These are phyloP conservation scores for Phyllotreta striolata DNA, from an alignment of 2,888 invertebrate genomes.

Conservation along the genomic window DNA sequence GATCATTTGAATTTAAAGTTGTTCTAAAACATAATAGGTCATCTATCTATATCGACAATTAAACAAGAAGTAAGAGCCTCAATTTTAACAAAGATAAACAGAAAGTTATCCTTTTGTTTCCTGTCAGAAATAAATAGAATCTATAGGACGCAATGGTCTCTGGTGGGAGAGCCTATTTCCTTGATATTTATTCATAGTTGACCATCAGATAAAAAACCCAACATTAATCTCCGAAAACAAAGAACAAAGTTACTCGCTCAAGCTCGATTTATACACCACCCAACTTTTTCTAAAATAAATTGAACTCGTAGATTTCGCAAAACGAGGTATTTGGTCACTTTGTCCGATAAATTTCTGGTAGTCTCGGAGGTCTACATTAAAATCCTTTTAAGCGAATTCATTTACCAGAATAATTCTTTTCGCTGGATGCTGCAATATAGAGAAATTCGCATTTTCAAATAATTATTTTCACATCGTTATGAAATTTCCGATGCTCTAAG, in stretches of 20 bases:
- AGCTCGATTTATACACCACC: constrained; percentile 8
- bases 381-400: too few relatives aligned
- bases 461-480: too few relatives aligned
- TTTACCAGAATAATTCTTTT: too few relatives aligned
- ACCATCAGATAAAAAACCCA: constrained; percentile 21
- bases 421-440: too few relatives aligned
- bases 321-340: constrained; percentile 5
- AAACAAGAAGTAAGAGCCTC: too few relatives aligned
- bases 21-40: too few relatives aligned
- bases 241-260: constrained; percentile 14
- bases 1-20: too few relatives aligned
- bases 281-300: constrained; percentile 17
- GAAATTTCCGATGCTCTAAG: too few relatives aligned
- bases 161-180: constrained; percentile 12
- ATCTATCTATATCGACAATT: too few relatives aligned
- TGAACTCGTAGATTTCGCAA: constrained; percentile 8
- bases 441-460: too few relatives aligned
- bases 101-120: not conserved
- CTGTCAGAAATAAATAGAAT: not conserved
- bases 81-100: too few relatives aligned
- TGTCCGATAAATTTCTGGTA: not conserved
- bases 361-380: constrained; percentile 1
- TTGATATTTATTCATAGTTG: constrained; percentile 25
- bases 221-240: constrained; percentile 18
- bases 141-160: constrained; percentile 2